phyloP scores from a whole-genome alignment of 2,888 invertebrate genomes.

The Calameuta filiformis region DNA sequence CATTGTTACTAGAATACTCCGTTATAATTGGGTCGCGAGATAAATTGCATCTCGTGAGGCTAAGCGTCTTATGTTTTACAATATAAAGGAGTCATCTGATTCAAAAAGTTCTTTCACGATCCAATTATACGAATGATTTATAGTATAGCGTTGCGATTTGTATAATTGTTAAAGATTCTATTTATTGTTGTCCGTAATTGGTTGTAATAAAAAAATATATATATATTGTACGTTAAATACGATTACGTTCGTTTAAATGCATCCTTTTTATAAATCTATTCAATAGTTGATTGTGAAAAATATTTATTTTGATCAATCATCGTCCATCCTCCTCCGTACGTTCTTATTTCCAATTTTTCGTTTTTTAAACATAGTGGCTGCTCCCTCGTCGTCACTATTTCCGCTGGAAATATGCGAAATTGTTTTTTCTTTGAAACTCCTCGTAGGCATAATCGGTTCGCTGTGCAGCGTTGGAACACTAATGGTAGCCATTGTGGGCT shows the following conservation, averaged over 20 bases:
- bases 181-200: background rate
- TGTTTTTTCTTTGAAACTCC: slow-evolving; percentile 73
- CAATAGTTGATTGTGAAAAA: background rate
- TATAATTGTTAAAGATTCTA: background rate
- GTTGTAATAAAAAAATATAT: background rate
- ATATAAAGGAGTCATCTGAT: background rate
- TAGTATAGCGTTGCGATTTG: background rate
- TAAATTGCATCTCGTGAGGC: background rate
- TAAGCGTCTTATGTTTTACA: background rate
- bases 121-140: background rate
- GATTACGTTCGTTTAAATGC: background rate
- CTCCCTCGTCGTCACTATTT: slow-evolving; percentile 64
- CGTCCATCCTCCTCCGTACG: slow-evolving; percentile 73
- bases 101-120: background rate
- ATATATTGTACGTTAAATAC: background rate
- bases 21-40: background rate
- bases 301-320: slow-evolving; percentile 66
- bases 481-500: slow-evolving; percentile 59
- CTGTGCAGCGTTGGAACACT: slow-evolving; percentile 64
- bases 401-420: slow-evolving; percentile 69
- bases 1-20: background rate
- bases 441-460: slow-evolving; percentile 67
- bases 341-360: slow-evolving; percentile 76
- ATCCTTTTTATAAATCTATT: background rate
- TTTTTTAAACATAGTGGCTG: slow-evolving; percentile 73